Conservation (phyloP, 2,888 invertebrate genomes). For the Eledona agricola region DNA sequence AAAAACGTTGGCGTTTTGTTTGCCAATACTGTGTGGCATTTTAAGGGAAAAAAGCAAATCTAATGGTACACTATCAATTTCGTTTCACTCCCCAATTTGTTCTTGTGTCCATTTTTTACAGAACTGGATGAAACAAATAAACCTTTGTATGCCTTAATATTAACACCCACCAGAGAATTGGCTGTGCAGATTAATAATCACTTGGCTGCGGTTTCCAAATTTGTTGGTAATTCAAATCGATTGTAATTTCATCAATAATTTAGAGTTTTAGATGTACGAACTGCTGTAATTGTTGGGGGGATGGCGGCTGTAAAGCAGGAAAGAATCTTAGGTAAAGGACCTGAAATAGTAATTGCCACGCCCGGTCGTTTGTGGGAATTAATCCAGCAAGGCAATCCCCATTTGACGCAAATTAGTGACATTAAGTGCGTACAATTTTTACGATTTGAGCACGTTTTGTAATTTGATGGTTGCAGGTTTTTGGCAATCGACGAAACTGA, state of each 20-base stretch:
- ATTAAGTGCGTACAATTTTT: constrained; percentile 68
- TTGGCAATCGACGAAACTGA: constrained; percentile 98
- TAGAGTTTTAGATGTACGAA: constrained; percentile 66
- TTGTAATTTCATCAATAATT: constrained; percentile 9
- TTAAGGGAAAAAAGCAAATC: constrained; percentile 64
- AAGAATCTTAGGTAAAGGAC: constrained; percentile 79
- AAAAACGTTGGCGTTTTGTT: constrained; percentile 96
- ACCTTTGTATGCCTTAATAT: constrained; percentile 82
- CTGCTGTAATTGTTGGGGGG: constrained; percentile 92
- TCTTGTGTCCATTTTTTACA: no score
- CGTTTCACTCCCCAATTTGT: no score
- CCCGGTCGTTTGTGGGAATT: constrained; percentile 98
- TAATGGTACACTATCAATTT: constrained; percentile 11
- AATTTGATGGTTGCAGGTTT: constrained; percentile 71
- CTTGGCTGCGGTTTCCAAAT: constrained; percentile 79
- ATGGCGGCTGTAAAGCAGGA: constrained; percentile 94
- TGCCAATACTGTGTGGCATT: constrained; percentile 90
- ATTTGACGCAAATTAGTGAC: constrained; percentile 75
- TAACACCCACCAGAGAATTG: constrained; percentile 96
- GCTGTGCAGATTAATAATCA: constrained; percentile 95
- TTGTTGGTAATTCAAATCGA: constrained; percentile 68
- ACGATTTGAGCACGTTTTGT: not conserved
- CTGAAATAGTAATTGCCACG: constrained; percentile 96
- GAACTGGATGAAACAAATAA: constrained; percentile 57
- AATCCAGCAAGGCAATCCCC: constrained; percentile 78